Evolutionary conservation across 1,140 invertebrate genomes (phyloP).

Genomic region (Drosophila ficusphila): DNA sequence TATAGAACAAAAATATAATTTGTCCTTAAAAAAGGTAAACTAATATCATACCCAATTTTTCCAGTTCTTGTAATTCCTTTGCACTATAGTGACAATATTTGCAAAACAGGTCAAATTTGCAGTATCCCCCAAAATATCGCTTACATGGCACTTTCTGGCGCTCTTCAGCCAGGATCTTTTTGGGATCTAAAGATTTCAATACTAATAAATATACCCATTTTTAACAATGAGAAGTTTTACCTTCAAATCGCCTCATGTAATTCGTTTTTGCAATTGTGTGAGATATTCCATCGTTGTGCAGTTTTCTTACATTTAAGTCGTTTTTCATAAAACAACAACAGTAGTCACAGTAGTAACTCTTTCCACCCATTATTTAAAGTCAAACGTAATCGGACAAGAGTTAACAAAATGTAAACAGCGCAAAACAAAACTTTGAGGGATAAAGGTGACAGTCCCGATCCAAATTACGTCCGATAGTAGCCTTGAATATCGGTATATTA

Average conservation of each 20-base stretch:
- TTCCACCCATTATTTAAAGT: constrained; percentile 64
- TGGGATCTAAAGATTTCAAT: constrained; percentile 43
- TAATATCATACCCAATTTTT: constrained; percentile 48
- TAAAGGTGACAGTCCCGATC: constrained; percentile 9
- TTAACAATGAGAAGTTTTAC: constrained; percentile 3
- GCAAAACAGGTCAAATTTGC: constrained; percentile 69
- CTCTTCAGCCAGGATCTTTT: constrained; percentile 50
- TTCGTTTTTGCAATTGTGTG: constrained; percentile 64
- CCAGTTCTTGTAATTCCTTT: constrained; percentile 54
- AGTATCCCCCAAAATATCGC: constrained; percentile 56
- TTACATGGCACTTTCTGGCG: constrained; percentile 55
- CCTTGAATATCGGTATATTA: neutral
- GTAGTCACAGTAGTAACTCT: constrained; percentile 80
- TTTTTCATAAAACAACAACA: constrained; percentile 78
- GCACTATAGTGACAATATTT: constrained; percentile 63
- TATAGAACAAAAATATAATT: neutral
- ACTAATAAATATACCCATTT: neutral
- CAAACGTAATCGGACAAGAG: too few species aligned
- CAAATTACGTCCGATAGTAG: neutral
- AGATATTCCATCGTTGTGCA: constrained; percentile 62
- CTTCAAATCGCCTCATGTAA: constrained; percentile 62
- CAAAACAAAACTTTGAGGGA: neutral
- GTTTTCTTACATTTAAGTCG: constrained; percentile 73
- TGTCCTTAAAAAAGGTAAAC: neutral
- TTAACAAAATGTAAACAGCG: constrained; percentile 22